These are phyloP conservation scores for Griposia aprilina DNA, from an alignment of 2,888 invertebrate species.

Conservation along the genomic window DNA sequence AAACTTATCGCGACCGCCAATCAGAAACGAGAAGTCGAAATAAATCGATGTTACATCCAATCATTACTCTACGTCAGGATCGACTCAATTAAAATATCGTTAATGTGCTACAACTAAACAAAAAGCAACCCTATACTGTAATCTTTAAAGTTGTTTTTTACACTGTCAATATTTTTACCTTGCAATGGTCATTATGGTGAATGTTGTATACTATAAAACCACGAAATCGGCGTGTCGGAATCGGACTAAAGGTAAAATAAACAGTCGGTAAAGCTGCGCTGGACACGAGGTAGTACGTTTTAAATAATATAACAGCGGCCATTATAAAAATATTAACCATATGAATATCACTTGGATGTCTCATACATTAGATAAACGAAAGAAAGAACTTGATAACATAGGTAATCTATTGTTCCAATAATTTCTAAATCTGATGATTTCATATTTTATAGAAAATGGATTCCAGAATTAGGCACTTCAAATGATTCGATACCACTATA, in stretches of 20 bases:
- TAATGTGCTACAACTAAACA: conserved; percentile 80
- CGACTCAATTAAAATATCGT: conserved; percentile 91
- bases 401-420: not conserved
- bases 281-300: conserved; percentile 77
- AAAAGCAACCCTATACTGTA: conserved; percentile 79
- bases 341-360: conserved; percentile 13
- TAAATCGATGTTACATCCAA: conserved; percentile 91
- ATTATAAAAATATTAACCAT: conserved; percentile 82
- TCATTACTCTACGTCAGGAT: conserved; percentile 90
- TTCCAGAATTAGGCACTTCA: not conserved
- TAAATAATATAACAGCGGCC: conserved; percentile 75
- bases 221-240: conserved; percentile 90
- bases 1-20: conserved; percentile 90
- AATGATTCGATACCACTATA: not conserved
- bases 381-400: not conserved
- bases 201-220: conserved; percentile 88
- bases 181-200: conserved; percentile 89
- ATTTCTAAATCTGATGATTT: not conserved
- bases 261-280: conserved; percentile 84
- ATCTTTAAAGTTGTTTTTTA: conserved; percentile 75
- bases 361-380: not conserved
- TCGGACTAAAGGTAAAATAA: conserved; percentile 89
- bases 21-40: conserved; percentile 90
- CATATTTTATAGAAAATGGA: not conserved
- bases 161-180: conserved; percentile 75